These are phyloP conservation scores for Hydrozoanthus gracilis DNA, from an alignment of 92 coral and sea anemone genomes.

Conservation along the genomic window DNA sequence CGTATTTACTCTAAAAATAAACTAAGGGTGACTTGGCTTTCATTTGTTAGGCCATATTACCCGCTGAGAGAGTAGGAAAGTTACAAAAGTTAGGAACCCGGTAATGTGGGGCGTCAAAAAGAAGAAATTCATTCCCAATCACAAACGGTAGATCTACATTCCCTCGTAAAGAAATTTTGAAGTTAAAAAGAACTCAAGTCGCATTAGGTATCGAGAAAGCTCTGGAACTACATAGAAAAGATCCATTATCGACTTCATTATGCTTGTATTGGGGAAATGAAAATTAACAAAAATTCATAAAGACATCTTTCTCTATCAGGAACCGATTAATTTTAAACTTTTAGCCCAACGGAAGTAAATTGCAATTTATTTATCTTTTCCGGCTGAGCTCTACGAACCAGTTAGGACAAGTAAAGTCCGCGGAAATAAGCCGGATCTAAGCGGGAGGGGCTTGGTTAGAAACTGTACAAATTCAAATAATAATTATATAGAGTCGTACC, in stretches of 20 bases:
- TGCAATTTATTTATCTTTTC: not conserved
- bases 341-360: not conserved
- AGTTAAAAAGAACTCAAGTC: not conserved
- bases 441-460: no score
- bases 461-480: no score
- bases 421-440: not conserved
- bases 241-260: not conserved
- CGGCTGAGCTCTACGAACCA: not conserved
- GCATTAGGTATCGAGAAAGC: not conserved
- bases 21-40: not conserved
- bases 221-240: not conserved
- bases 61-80: conserved; percentile 5
- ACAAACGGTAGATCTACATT: not conserved
- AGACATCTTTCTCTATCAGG: conserved; percentile 1
- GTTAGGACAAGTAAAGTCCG: not conserved
- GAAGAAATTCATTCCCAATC: not conserved
- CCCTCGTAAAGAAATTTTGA: not conserved
- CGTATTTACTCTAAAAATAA: not conserved
- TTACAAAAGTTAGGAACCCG: not conserved
- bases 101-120: not conserved
- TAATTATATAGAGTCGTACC: no score
- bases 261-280: not conserved
- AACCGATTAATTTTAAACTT: no score
- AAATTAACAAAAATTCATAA: not conserved
- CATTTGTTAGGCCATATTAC: not conserved